Evolutionary conservation across 2,888 invertebrate species (phyloP), one percentile per base, ranked within the genome.

Genomic region (Cheilosia scutellata): DNA sequence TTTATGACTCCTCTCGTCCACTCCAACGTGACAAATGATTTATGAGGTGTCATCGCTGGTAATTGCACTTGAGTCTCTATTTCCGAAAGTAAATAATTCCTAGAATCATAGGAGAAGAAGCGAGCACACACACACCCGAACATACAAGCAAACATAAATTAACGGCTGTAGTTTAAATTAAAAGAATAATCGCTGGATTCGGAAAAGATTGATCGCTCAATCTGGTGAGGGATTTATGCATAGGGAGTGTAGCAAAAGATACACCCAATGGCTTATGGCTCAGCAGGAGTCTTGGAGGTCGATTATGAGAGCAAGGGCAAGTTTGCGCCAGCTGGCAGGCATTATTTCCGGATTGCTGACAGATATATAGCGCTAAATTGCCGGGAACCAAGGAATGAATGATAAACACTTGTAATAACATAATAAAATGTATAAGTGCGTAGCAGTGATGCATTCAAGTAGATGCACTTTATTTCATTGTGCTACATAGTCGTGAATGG

Each of bases 111-210:
- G 62, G 65, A 72, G 62, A 57, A 47, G 33, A 51, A 25, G 42
- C 40, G 5, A 9, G 42, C 74, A 62, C 47, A 51, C 47, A 44
- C 6, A 37, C 44, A 51, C 47, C 29, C 11, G 25, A n/a, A 49
- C 62, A 78, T 42, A 58, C 60, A 66, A 60, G 65, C 49, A 37
- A 31, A 80, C 57, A 57, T 76, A 76, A 86, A 86, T 86, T 86
- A 86, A 86, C 86, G 86, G 60, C 76, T 82, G 86, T 82, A 82
- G 82, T 86, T 86, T 86, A 86, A 86, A 82, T 86, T 86, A 86
- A 82, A 77, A 77, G 76, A 86, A 86, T 80, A 82, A 86, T 86
- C 82, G 44, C 49, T 86, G 66, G 71, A 82, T 68, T 86, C 82
- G 58, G 29, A 71, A 68, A 82, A 86, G 86, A 86, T 86, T 86